These are phyloP conservation scores for Tanaodytes sp. DNA, from an alignment of 2,888 invertebrate genomes.

Conservation along the genomic window DNA sequence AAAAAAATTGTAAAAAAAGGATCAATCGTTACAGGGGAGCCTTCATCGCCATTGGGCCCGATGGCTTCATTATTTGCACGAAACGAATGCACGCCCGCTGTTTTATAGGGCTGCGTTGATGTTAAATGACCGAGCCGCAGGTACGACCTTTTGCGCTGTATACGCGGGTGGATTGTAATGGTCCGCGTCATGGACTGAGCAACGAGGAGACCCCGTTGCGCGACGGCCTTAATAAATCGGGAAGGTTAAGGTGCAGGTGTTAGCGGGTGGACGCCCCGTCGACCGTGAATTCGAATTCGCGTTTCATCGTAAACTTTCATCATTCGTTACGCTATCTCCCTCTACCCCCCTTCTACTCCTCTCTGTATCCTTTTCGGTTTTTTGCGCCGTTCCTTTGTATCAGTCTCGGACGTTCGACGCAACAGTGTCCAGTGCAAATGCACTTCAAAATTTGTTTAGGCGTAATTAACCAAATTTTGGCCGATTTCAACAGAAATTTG, in stretches of 20 bases:
- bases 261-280: conserved; percentile 60
- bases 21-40: conserved; percentile 30
- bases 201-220: conserved; percentile 55
- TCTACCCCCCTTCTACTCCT: no score
- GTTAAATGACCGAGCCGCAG: conserved; percentile 55
- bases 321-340: conserved; percentile 58
- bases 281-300: conserved; percentile 61
- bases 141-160: conserved; percentile 52
- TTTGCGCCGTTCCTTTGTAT: no score
- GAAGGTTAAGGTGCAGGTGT: conserved; percentile 58
- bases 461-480: no score
- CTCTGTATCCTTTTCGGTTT: no score
- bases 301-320: conserved; percentile 61
- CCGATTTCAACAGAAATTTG: no score
- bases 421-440: no score
- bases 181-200: conserved; percentile 48
- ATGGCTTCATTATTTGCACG: conserved; percentile 65
- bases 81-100: conserved; percentile 64
- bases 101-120: conserved; percentile 62
- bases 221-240: conserved; percentile 62
- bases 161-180: conserved; percentile 58
- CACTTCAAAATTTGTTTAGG: no score
- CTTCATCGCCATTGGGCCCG: conserved; percentile 50
- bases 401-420: no score
- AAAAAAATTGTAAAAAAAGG: conserved; percentile 14